These are phyloP conservation scores for Dascillus cervinus DNA, from an alignment of 2,888 invertebrate genomes.

Conservation along the genomic window DNA sequence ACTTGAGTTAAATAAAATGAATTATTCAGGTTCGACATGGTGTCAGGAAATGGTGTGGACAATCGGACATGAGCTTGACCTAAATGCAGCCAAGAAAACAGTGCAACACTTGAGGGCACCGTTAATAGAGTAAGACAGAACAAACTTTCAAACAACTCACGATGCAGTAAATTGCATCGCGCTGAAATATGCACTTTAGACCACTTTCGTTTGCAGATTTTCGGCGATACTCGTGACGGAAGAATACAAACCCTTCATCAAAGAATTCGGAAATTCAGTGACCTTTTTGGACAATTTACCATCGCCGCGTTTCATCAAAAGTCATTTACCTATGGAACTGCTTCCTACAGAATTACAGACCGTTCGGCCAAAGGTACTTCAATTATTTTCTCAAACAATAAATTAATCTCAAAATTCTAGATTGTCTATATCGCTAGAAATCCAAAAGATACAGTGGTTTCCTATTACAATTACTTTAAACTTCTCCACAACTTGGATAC, in stretches of 20 bases:
- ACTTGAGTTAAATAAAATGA: too few relatives aligned
- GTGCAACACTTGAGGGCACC: constrained; percentile 61
- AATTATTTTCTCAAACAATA: background rate
- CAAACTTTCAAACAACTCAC: background rate
- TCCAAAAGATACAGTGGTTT: constrained; percentile 85
- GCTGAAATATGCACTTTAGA: background rate
- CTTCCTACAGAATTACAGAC: constrained; percentile 56
- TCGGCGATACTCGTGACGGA: constrained; percentile 21
- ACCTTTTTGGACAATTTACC: constrained; percentile 59
- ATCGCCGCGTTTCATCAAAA: constrained; percentile 65
- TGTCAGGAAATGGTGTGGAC: constrained; percentile 90
- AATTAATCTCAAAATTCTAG: constrained; percentile 39
- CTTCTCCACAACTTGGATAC: constrained; percentile 54
- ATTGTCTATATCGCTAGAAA: constrained; percentile 82
- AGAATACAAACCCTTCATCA: constrained; percentile 23
- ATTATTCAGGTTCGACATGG: constrained; percentile 77
- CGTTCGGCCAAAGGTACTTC: constrained; percentile 61
- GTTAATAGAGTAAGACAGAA: constrained; percentile 53
- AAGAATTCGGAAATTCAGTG: constrained; percentile 59
- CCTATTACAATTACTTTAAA: constrained; percentile 77
- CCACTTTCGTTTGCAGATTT: constrained; percentile 22
- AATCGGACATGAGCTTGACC: constrained; percentile 73
- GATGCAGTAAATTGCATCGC: background rate
- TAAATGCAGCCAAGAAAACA: constrained; percentile 58
- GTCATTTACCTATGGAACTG: constrained; percentile 65